Percentiles rank a stretch among this genome's conserved stretches.
phyloP scores from a whole-genome alignment of 2,888 invertebrate genomes.

The Odontocerum albicorne region DNA sequence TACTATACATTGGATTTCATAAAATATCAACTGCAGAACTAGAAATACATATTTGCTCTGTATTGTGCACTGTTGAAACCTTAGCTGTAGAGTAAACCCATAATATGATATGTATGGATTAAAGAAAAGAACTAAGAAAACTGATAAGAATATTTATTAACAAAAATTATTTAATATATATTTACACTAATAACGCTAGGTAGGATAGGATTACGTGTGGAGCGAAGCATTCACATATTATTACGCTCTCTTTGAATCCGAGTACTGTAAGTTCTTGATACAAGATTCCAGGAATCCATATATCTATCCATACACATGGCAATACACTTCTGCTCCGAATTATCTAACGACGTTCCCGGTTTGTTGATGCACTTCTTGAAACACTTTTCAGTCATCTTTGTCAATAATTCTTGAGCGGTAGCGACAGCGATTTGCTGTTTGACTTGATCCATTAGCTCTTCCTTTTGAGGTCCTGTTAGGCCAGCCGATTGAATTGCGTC shows the following conservation, averaged over 20 bases:
- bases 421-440: conserved; percentile 94
- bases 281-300: conserved; percentile 95
- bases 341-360: conserved; percentile 87
- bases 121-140: too few species aligned
- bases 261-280: conserved; percentile 84
- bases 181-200: conserved; percentile 26
- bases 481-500: conserved; percentile 17
- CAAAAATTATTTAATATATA: conserved; percentile 22
- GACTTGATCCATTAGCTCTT: conserved; percentile 90
- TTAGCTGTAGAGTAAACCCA: too few species aligned
- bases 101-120: too few species aligned
- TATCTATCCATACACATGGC: conserved; percentile 99
- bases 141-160: too few species aligned
- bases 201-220: neutral
- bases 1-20: too few species aligned
- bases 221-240: conserved; percentile 52
- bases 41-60: too few species aligned
- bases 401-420: conserved; percentile 88
- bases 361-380: conserved; percentile 92
- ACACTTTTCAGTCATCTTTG: conserved; percentile 97
- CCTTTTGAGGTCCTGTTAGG: conserved; percentile 71
- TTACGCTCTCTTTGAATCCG: conserved; percentile 81
- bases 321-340: conserved; percentile 93
- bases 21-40: too few species aligned
- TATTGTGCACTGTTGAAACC: too few species aligned